Conservation (phyloP, 2,797 vertebrate genomes). For the Amblyraja radiata region DNA sequence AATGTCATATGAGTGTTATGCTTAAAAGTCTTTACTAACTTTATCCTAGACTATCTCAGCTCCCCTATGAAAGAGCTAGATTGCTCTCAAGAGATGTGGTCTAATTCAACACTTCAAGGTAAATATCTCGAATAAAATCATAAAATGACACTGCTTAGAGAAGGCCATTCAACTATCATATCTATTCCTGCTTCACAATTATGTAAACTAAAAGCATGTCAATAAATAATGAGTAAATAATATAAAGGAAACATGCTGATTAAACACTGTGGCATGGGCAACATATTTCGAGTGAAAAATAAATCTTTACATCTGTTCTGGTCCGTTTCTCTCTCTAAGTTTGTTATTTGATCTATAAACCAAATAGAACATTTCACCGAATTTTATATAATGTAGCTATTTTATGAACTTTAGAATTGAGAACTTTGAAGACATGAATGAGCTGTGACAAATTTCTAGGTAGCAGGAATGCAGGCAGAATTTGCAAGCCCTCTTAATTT, state of each 20-base stretch:
- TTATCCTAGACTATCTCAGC: not conserved
- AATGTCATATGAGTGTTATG: not conserved
- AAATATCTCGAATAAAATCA: not conserved
- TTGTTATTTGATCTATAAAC: not conserved
- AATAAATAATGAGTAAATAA: not conserved
- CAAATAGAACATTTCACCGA: not conserved
- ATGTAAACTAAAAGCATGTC: not conserved
- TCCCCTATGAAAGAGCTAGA: not conserved
- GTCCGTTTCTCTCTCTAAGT: not conserved
- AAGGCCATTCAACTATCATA: no score
- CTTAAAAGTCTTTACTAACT: not conserved
- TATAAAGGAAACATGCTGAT: not conserved
- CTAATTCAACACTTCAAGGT: not conserved
- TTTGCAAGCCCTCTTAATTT: not conserved
- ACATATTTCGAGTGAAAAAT: not conserved
- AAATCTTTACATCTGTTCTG: not conserved
- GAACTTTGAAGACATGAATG: not conserved
- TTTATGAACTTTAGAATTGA: not conserved
- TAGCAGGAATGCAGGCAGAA: not conserved
- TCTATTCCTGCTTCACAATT: not conserved
- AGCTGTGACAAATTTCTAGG: no score
- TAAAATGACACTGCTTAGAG: no score
- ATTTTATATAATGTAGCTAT: not conserved
- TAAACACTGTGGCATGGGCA: not conserved
- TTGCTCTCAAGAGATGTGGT: not conserved